These are phyloP conservation scores for Lithosia quadra DNA, from an alignment of 2,888 invertebrate genomes.

Conservation along the genomic window DNA sequence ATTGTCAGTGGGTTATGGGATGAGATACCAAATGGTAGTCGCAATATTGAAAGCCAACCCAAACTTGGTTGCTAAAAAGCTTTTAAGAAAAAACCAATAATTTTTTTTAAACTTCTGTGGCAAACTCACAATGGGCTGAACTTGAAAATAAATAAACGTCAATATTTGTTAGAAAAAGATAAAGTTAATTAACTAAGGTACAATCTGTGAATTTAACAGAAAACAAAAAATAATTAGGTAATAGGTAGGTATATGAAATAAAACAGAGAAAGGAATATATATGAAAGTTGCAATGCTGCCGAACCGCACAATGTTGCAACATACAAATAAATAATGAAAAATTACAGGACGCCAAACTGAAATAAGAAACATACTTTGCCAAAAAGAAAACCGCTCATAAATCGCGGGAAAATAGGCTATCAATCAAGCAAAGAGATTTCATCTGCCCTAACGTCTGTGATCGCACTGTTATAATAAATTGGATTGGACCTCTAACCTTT, in stretches of 20 bases:
- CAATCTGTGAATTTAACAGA: too few relatives aligned
- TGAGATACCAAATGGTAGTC: too few relatives aligned
- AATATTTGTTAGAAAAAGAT: too few relatives aligned
- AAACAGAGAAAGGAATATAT: background rate
- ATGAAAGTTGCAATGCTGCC: background rate
- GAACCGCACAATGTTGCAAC: background rate
- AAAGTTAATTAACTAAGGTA: too few relatives aligned
- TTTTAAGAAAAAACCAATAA: too few relatives aligned
- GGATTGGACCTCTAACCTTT: conserved; percentile 53
- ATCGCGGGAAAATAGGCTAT: conserved; percentile 54
- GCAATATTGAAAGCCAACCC: too few relatives aligned
- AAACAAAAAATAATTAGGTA: too few relatives aligned
- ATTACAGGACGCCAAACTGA: conserved; percentile 9
- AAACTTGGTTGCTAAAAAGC: too few relatives aligned
- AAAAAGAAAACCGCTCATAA: conserved; percentile 50
- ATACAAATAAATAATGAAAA: background rate
- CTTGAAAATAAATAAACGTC: too few relatives aligned
- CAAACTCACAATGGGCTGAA: too few relatives aligned
- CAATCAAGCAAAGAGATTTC: conserved; percentile 61
- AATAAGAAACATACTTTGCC: conserved; percentile 10
- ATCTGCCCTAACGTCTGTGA: conserved; percentile 54
- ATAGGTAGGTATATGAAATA: background rate
- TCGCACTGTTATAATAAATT: conserved; percentile 62
- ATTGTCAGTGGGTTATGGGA: too few relatives aligned
- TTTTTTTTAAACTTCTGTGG: too few relatives aligned